These are phyloP conservation scores for Drosophila hydei DNA, from an alignment of 1,140 invertebrate species.

Conservation along the genomic window DNA sequence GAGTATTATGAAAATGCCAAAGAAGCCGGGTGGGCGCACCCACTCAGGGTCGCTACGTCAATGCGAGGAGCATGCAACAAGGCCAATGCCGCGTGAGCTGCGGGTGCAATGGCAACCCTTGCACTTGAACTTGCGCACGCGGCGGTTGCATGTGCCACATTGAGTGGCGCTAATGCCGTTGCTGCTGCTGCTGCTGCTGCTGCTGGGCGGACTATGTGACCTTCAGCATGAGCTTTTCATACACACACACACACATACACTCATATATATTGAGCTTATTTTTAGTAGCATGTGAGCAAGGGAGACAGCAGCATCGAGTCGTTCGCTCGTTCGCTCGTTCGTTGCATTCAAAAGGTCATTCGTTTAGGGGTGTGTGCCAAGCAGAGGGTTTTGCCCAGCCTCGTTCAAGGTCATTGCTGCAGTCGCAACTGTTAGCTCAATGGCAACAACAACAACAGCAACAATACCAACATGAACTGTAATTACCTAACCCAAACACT, in stretches of 20 bases:
- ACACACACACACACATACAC: conserved; percentile 2
- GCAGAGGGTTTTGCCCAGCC: conserved; percentile 48
- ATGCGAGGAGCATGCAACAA: conserved; percentile 48
- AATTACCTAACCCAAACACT: conserved; percentile 51
- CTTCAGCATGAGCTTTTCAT: conserved; percentile 71
- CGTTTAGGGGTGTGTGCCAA: conserved; percentile 29
- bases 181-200: conserved; percentile 8
- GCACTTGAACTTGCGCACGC: conserved; percentile 81
- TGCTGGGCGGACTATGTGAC: conserved; percentile 62
- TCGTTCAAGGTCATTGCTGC: conserved; percentile 63
- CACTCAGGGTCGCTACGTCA: conserved; percentile 53
- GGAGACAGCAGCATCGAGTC: not conserved
- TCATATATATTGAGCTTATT: conserved; percentile 60
- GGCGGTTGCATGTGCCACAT: conserved; percentile 66
- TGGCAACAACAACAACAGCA: conserved; percentile 33
- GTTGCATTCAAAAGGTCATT: conserved; percentile 72
- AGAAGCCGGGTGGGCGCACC: not conserved
- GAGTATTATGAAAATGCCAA: conserved; percentile 4
- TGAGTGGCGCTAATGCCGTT: conserved; percentile 4
- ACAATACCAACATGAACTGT: conserved; percentile 28
- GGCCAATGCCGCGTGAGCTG: conserved; percentile 38
- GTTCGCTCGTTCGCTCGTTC: conserved; percentile 6
- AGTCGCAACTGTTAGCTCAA: conserved; percentile 49
- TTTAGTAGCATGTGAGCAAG: conserved; percentile 56
- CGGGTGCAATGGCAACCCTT: conserved; percentile 68